phyloP scores from a whole-genome alignment of 64 coral and sea anemone species.

The Pachyseris speciosa region DNA sequence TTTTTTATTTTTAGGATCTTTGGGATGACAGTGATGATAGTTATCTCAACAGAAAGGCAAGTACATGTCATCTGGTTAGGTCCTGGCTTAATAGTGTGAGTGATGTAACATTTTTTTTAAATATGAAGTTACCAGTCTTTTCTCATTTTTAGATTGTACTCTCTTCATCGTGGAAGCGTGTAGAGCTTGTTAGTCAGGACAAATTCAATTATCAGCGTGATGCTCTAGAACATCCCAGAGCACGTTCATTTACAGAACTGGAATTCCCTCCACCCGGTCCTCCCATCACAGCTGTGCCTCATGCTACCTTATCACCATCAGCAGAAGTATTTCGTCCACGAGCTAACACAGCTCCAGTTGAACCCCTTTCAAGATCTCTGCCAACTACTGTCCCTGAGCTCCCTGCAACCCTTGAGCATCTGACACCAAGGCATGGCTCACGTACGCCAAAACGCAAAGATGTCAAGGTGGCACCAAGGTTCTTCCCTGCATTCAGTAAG shows the following conservation, averaged over 20 bases:
- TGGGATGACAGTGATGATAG: constrained; percentile 99
- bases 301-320: constrained; percentile 84
- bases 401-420: constrained; percentile 50
- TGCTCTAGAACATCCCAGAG: constrained; percentile 74
- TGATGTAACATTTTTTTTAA: background rate
- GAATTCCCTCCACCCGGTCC: constrained; percentile 30
- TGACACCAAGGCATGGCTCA: constrained; percentile 72
- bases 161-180: constrained; percentile 97
- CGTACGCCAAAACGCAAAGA: constrained; percentile 96
- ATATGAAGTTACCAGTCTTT: too few relatives aligned
- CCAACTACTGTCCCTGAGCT: constrained; percentile 82
- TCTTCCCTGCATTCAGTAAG: constrained; percentile 96
- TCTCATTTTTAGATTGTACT: constrained; percentile 75
- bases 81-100: background rate
- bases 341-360: constrained; percentile 75
- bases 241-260: constrained; percentile 62
- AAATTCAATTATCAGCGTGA: constrained; percentile 83
- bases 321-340: constrained; percentile 95
- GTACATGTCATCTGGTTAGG: background rate
- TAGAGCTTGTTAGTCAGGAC: constrained; percentile 91
- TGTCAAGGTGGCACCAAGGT: constrained; percentile 91
- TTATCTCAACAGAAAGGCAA: constrained; percentile 95
- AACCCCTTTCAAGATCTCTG: constrained; percentile 83
- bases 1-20: constrained; percentile 74
- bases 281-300: constrained; percentile 50